Conservation (phyloP, 2,888 invertebrate genomes). For the Helicoverpa assulta region DNA sequence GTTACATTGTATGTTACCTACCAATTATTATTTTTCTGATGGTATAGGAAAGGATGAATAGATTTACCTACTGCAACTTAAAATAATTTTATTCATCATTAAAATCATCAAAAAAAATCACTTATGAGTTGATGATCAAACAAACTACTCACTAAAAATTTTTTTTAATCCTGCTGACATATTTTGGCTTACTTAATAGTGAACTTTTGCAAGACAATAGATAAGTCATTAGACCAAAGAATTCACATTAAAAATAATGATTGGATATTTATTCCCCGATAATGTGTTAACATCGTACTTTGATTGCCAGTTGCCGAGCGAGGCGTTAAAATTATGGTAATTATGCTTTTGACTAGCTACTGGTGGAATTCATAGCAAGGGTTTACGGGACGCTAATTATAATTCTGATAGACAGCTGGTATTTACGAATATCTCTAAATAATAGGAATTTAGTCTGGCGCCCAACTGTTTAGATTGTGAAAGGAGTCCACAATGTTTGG, state of each 20-base stretch:
- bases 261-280: background rate
- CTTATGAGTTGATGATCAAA: no score
- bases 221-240: no score
- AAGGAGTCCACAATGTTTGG: background rate
- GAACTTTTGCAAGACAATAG: no score
- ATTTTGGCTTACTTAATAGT: no score
- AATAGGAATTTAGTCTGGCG: background rate
- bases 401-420: slow-evolving; percentile 1
- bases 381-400: background rate
- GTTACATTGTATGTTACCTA: no score
- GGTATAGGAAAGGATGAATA: no score
- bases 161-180: no score
- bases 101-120: no score
- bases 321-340: slow-evolving; percentile 1
- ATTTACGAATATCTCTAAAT: background rate
- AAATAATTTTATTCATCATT: no score
- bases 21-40: no score
- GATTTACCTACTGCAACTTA: no score
- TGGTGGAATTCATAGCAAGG: slow-evolving; percentile 2
- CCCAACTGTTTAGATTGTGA: background rate
- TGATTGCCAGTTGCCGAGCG: background rate
- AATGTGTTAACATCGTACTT: slow-evolving; percentile 2
- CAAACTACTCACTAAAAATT: no score
- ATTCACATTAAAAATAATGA: background rate
- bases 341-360: background rate